Evolutionary conservation across 2,113 vertebrate genomes (phyloP).

Genomic region (Polypterus senegalus): DNA sequence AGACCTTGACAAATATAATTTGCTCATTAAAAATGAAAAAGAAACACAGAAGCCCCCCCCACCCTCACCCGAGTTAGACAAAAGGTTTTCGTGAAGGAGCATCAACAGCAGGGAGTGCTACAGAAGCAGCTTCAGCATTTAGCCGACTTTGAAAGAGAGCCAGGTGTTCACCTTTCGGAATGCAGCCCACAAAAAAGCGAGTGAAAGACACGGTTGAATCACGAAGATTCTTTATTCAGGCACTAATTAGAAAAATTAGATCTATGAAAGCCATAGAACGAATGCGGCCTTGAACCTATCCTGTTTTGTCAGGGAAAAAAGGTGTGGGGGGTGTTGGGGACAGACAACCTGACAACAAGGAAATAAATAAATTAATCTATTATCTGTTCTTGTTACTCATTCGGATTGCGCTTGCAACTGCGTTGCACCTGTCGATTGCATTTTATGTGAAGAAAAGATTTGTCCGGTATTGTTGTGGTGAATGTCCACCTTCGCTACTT

Average conservation of each 20-base stretch:
- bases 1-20: conserved; percentile 66
- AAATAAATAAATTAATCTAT: conserved; percentile 98
- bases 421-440: conserved; percentile 60
- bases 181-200: conserved; percentile 42
- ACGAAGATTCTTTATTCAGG: conserved; percentile 64
- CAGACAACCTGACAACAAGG: conserved; percentile 46
- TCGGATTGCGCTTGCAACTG: conserved; percentile 52
- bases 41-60: conserved; percentile 51
- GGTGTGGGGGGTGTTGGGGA: conserved; percentile 24
- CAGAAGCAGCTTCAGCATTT: conserved; percentile 44
- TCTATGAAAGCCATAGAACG: conserved; percentile 81
- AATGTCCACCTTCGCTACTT: too few relatives aligned
- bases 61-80: conserved; percentile 35
- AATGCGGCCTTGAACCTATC: conserved; percentile 76
- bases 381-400: conserved; percentile 90
- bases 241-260: conserved; percentile 96
- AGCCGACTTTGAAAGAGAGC: conserved; percentile 58
- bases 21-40: conserved; percentile 69
- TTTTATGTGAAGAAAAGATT: conserved; percentile 20
- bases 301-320: conserved; percentile 47
- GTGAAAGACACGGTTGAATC: conserved; percentile 35
- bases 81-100: conserved; percentile 53
- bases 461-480: too few relatives aligned
- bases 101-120: conserved; percentile 36
- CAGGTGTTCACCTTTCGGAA: conserved; percentile 64